These are phyloP conservation scores for Ariolimax columbianus DNA, from an alignment of 2,888 invertebrate species.

Conservation along the genomic window DNA sequence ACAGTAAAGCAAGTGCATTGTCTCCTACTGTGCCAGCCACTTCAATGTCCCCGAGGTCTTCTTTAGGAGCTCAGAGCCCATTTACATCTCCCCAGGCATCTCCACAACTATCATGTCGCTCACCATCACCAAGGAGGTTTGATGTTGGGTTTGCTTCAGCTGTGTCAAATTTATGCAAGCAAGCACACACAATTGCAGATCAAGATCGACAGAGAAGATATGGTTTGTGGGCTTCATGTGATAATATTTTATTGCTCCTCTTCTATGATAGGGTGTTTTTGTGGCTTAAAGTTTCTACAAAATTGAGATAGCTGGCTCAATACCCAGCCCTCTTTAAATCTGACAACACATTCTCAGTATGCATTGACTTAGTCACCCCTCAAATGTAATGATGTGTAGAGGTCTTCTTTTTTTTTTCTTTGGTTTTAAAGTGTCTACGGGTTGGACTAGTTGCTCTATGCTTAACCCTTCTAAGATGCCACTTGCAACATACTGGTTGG, in stretches of 20 bases:
- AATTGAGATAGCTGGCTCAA: too few relatives aligned
- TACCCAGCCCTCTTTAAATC: too few relatives aligned
- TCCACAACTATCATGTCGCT: constrained; percentile 84
- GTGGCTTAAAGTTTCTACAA: too few relatives aligned
- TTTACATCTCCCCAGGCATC: constrained; percentile 83
- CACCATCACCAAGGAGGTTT: constrained; percentile 84
- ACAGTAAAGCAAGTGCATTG: constrained; percentile 45
- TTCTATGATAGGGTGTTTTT: neutral
- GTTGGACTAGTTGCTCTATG: too few relatives aligned
- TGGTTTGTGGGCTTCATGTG: constrained; percentile 49
- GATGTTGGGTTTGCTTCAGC: constrained; percentile 98
- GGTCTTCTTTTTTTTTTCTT: too few relatives aligned
- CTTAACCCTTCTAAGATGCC: too few relatives aligned
- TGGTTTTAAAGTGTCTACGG: too few relatives aligned
- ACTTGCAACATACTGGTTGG: too few relatives aligned
- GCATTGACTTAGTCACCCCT: too few relatives aligned
- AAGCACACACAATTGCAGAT: constrained; percentile 76
- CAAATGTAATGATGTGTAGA: too few relatives aligned
- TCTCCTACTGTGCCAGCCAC: constrained; percentile 65
- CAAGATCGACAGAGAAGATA: constrained; percentile 69
- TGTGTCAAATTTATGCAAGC: constrained; percentile 96
- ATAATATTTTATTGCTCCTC: neutral
- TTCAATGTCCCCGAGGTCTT: constrained; percentile 65
- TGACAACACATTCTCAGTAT: too few relatives aligned
- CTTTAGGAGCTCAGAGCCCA: constrained; percentile 68